These are phyloP conservation scores for Fratercula arctica DNA, from an alignment of 2,797 vertebrate genomes.

Conservation along the genomic window DNA sequence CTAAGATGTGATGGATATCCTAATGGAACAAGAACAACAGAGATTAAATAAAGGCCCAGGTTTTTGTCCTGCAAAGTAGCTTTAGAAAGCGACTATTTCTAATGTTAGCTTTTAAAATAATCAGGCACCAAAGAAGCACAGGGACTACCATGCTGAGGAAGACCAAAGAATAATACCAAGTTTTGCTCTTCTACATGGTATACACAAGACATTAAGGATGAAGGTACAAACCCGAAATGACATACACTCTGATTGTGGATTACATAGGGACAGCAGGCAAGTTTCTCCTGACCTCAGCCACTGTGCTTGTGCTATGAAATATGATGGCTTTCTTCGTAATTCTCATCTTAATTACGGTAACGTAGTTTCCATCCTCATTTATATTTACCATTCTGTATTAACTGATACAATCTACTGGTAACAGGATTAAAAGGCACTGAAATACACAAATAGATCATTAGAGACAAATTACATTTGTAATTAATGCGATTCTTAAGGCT, in stretches of 20 bases:
- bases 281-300: not conserved
- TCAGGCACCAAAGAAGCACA: not conserved
- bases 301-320: not conserved
- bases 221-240: not conserved
- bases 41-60: not conserved
- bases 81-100: not conserved
- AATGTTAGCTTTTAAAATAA: not conserved
- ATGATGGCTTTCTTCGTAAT: not conserved
- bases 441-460: not conserved
- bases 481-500: not conserved
- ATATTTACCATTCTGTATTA: not conserved
- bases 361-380: not conserved
- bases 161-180: not conserved
- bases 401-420: not conserved
- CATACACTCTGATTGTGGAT: not conserved
- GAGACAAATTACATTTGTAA: not conserved
- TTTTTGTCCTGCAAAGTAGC: not conserved
- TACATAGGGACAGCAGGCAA: not conserved
- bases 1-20: not conserved
- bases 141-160: not conserved
- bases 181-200: not conserved
- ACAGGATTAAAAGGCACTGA: constrained; percentile 11
- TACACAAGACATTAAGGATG: not conserved
- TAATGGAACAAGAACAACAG: not conserved
- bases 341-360: not conserved